Evolutionary conservation across 1,140 invertebrate species (phyloP).

Genomic region (Leptinotarsa undecemlineata): DNA sequence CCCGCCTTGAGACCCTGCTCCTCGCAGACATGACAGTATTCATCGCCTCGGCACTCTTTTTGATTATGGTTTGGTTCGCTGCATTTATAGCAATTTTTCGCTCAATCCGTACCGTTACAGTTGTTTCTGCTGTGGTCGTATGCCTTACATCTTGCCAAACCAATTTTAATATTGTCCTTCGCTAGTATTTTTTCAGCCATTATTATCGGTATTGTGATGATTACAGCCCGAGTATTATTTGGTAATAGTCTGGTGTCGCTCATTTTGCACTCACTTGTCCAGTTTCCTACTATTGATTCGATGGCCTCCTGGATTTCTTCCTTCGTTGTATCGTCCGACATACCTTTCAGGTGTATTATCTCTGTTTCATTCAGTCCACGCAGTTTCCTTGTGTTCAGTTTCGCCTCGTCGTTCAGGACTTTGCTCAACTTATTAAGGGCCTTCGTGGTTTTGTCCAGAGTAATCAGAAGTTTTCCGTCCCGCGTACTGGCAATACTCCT

Average conservation of each 20-base stretch:
- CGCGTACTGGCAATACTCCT: neutral
- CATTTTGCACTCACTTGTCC: neutral
- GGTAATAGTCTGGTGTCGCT: neutral
- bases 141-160: neutral
- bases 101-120: neutral
- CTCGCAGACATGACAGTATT: slow-evolving; percentile 10
- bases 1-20: no score
- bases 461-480: neutral
- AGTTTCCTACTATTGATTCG: neutral
- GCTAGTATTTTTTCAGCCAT: neutral
- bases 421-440: neutral
- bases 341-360: neutral
- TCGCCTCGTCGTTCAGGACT: neutral
- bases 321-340: neutral
- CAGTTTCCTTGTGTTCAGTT: neutral
- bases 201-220: neutral
- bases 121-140: neutral
- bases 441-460: neutral
- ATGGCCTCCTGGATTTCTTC: neutral
- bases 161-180: neutral
- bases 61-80: neutral
- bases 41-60: slow-evolving; percentile 1
- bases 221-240: neutral
- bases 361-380: neutral
- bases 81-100: neutral